These are phyloP conservation scores for Butastur rufipennis DNA, from an alignment of 2,113 vertebrate genomes.

Conservation along the genomic window DNA sequence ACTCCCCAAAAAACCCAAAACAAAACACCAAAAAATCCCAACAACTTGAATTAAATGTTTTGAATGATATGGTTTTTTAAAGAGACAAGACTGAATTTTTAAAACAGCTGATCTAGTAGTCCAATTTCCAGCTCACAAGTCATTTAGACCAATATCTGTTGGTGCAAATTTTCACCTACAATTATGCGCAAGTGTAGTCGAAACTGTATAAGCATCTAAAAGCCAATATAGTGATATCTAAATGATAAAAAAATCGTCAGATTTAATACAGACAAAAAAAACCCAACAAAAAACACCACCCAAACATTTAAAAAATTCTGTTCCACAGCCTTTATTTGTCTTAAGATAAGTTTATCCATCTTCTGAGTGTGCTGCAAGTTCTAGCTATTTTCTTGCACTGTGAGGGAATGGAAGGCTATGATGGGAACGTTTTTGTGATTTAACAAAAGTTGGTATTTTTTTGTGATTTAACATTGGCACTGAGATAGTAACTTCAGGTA, in stretches of 20 bases:
- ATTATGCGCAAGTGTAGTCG: not conserved
- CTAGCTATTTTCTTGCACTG: not conserved
- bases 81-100: not conserved
- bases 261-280: not conserved
- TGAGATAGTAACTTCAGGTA: not conserved
- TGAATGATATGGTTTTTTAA: not conserved
- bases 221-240: not conserved
- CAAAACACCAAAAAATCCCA: not conserved
- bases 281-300: not conserved
- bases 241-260: not conserved
- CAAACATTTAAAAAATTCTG: not conserved
- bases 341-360: not conserved
- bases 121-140: not conserved
- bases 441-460: not conserved
- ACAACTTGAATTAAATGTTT: not conserved
- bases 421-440: not conserved
- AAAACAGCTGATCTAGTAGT: not conserved
- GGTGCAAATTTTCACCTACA: not conserved
- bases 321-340: not conserved
- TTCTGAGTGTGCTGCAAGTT: not conserved
- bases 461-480: not conserved
- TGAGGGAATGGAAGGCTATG: not conserved
- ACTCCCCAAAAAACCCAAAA: fast-evolving
- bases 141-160: not conserved
- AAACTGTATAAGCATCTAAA: not conserved